phyloP scores from a whole-genome alignment of 2,797 vertebrate genomes.

The Urophycis tenuis region DNA sequence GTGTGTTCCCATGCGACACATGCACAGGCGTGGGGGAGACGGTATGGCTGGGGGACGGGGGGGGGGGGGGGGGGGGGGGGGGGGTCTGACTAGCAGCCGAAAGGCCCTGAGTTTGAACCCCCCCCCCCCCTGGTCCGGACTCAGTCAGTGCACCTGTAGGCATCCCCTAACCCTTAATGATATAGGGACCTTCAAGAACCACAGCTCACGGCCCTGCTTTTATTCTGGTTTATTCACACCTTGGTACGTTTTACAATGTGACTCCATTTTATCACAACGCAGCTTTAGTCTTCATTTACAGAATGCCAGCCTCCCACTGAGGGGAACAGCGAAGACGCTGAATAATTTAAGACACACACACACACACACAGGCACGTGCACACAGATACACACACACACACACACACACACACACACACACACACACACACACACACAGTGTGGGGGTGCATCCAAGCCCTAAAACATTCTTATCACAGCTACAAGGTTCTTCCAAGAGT shows the following conservation, averaged over 20 bases:
- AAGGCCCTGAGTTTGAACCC: background rate
- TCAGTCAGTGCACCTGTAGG: background rate
- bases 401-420: background rate
- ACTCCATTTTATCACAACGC: background rate
- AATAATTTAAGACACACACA: background rate
- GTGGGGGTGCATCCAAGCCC: background rate
- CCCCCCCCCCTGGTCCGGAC: background rate
- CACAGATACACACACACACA: slow-evolving; percentile 1
- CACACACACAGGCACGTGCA: background rate
- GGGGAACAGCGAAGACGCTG: background rate
- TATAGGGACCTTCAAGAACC: background rate
- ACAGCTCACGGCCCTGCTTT: background rate
- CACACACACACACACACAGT: background rate
- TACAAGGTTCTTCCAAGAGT: background rate
- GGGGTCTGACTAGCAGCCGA: background rate
- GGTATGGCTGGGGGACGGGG: background rate
- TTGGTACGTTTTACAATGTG: background rate
- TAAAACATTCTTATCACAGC: background rate
- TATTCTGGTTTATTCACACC: background rate
- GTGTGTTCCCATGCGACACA: background rate
- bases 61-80: too few relatives aligned
- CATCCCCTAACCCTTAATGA: background rate
- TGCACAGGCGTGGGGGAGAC: background rate
- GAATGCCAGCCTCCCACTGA: background rate
- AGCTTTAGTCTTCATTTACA: slow-evolving; percentile 2